Evolutionary conservation across 37 sponge, comb jelly and placozoan species (phyloP).

Genomic region (Beroe ovata): DNA sequence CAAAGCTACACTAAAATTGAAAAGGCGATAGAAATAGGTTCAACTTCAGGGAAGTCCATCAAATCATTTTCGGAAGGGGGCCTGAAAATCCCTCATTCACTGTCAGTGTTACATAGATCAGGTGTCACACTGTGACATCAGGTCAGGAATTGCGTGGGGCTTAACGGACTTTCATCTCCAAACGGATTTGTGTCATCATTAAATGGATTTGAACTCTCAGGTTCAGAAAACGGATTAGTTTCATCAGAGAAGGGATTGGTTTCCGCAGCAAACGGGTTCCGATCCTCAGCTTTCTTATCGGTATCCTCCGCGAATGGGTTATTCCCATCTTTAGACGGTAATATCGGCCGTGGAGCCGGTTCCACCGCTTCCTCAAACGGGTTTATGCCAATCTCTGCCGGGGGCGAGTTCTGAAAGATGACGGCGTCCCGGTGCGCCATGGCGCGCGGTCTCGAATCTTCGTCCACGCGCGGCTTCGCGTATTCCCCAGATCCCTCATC

Average conservation of each 20-base stretch:
- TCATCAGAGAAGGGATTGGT: neutral
- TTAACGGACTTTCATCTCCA: too few relatives aligned
- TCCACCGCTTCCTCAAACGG: neutral
- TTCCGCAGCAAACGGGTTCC: conserved; percentile 20
- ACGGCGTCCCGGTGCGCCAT: neutral
- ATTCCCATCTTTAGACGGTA: neutral
- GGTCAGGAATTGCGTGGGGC: too few relatives aligned
- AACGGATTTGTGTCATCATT: too few relatives aligned
- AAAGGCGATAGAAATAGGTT: too few relatives aligned
- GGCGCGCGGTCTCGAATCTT: neutral
- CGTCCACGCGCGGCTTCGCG: neutral
- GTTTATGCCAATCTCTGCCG: neutral
- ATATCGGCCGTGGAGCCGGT: neutral
- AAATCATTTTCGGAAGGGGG: too few relatives aligned
- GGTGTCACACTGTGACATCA: too few relatives aligned
- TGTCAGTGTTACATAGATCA: too few relatives aligned
- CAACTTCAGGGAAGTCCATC: too few relatives aligned
- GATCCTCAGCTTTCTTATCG: neutral
- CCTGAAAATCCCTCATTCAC: too few relatives aligned
- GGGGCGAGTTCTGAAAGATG: conserved; percentile 53
- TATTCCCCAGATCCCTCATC: neutral
- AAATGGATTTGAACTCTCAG: neutral
- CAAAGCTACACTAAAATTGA: too few relatives aligned
- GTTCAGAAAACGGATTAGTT: neutral
- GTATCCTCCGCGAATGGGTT: conserved; percentile 1